These are phyloP conservation scores for Campylomormyrus tamandua DNA, from an alignment of 2,113 vertebrate genomes.

Conservation along the genomic window DNA sequence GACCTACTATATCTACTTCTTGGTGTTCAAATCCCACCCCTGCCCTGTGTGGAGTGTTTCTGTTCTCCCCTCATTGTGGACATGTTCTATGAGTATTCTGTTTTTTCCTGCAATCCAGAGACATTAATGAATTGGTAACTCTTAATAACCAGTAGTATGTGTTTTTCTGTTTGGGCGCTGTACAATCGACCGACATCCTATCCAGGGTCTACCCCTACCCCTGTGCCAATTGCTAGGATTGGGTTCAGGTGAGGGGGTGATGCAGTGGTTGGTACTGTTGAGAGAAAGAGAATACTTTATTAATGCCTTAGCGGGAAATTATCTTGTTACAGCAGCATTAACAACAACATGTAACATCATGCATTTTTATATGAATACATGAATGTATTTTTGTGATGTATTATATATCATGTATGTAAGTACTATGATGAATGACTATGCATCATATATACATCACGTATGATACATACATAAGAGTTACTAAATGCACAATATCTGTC, in stretches of 20 bases:
- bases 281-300: not conserved
- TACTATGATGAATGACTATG: not conserved
- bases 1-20: not conserved
- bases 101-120: not conserved
- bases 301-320: not conserved
- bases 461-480: not conserved
- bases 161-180: not conserved
- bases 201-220: not conserved
- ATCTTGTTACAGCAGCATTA: not conserved
- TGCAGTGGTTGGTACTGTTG: not conserved
- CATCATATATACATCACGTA: not conserved
- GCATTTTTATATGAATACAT: not conserved
- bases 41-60: not conserved
- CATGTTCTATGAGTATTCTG: not conserved
- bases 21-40: not conserved
- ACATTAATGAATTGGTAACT: not conserved
- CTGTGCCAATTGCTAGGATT: not conserved
- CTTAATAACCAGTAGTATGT: not conserved
- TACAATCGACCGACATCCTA: not conserved
- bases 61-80: not conserved
- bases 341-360: not conserved
- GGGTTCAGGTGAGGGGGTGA: not conserved
- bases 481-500: not conserved
- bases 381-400: not conserved
- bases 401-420: not conserved